Evolutionary conservation across 2,888 invertebrate species (phyloP), one percentile per base, ranked within the genome.

Genomic region (Lycia hirtaria): DNA sequence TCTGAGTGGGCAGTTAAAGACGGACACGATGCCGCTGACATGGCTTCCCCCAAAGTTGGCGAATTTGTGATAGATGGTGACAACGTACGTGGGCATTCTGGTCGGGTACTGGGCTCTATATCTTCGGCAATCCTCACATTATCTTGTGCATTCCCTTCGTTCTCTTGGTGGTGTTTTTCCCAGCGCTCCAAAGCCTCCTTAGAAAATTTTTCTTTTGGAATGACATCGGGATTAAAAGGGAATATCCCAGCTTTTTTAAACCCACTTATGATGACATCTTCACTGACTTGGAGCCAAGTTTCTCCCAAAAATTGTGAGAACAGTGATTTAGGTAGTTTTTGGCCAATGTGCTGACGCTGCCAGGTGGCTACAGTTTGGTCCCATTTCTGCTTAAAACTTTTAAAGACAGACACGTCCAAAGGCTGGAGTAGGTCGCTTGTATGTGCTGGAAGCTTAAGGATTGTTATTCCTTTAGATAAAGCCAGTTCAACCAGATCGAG

Each of bases 101-200:
- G n/a, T n/a, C n/a, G n/a, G n/a, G n/a, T n/a, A n/a, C n/a, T n/a
- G n/a, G n/a, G n/a, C n/a, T 49, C 48, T 28, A 48, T 48, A 22
- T 48, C 37, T 37, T 48, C 48, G 48, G 48, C 37, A 37, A 37
- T 37, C 38, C n/a, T n/a, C n/a, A 37, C 22, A 48, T 33, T 43
- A n/a, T 52, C 48, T 55, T 33, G 44, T 22, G 37, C 53, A 50
- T 20, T 24, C 38, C 38, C 33, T 54, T 43, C 33, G 22, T 45
- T 50, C 48, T 49, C 32, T 54, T 44, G 40, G 45, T 54, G 45
- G 47, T 55, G 55, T 30, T 17, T 55, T 28, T 60, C 43, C 60
- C 60, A 56, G 22, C 60, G 56, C 52, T 50, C 56, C 43, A 60
- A 55, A 48, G 56, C 55, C 20, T 60, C 60, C 35, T 60, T 51